Base-by-base conservation (phyloP, 2,888 invertebrate species). In the Girardia tigrina region DNA sequence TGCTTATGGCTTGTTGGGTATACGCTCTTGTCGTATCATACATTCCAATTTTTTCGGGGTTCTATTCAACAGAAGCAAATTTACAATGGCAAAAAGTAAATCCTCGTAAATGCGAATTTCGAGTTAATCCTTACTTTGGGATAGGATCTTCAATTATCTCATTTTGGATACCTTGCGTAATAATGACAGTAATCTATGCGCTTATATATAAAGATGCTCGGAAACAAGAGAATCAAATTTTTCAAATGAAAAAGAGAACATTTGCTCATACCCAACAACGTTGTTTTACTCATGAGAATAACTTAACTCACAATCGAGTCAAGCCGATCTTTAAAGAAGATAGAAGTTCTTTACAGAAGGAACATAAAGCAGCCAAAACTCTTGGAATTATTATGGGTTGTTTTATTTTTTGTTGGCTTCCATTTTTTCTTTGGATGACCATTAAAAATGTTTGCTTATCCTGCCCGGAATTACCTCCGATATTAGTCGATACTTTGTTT, bases 371-470 rank as follows among this genome's bases (percentile, higher is more conserved):
- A 42, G 94, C 94, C 0, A 89, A 92, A 81, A 95, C 95, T 56
- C 87, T 95, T 76, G 94, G 94, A 78, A 93, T 95, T 82, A 94
- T 95, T 80, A 94, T 95, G 94, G 94, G 94, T 77, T 92, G 91
- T n/a, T 94, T 94, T 85, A 91, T 94, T 74, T 86, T 93, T 71
- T 94, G 94, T 86, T 95, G 94, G 93, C 26, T 78, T 16, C 94
- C 95, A 14, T 95, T 95, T 86, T 95, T 95, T 86, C 86, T 91
- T 70, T 94, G 92, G 91, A 95, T 95, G 86, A 88, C 93, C 70
- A 90, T 90, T 77, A 91, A 91, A 23, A 89, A 90, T 26, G 86
- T 94, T 78, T 94, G 93, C 85, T 75, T 89, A 73, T 83, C 87
- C 14, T 94, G 92, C 84, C 87, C 87, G 42, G 87, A 87, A 42